phyloP scores from a whole-genome alignment of 1,140 invertebrate species.

The Trigoniulus corallinus region DNA sequence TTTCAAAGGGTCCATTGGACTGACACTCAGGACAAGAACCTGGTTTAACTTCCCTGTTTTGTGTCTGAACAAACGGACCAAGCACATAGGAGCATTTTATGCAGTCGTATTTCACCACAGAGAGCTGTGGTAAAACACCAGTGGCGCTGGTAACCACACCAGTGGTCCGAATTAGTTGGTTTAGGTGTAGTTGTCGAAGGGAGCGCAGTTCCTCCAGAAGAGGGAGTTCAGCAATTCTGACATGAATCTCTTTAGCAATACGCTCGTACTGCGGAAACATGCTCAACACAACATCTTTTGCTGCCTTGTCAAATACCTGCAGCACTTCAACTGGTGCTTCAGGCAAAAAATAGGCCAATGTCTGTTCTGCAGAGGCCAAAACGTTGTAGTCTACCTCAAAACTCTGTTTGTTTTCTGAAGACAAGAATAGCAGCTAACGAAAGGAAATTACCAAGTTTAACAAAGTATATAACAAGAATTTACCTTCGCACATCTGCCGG shows the following conservation, averaged over 20 bases:
- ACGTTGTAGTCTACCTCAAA: constrained; percentile 87
- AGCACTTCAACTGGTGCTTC: constrained; percentile 94
- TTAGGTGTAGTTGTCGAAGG: constrained; percentile 89
- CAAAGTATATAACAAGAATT: constrained; percentile 15
- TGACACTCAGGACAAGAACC: constrained; percentile 97
- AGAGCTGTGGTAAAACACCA: constrained; percentile 87
- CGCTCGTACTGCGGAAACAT: constrained; percentile 94
- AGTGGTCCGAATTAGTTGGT: constrained; percentile 73
- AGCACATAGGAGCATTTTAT: constrained; percentile 85
- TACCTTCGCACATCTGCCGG: constrained; percentile 79
- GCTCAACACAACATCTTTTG: constrained; percentile 79
- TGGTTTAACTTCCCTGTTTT: constrained; percentile 85
- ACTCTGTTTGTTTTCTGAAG: constrained; percentile 47
- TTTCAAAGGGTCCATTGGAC: constrained; percentile 76
- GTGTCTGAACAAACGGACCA: constrained; percentile 88
- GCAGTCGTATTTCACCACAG: constrained; percentile 94
- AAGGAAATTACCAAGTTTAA: constrained; percentile 12
- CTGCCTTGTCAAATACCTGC: constrained; percentile 76
- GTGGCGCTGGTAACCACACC: constrained; percentile 94
- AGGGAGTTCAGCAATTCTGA: constrained; percentile 85
- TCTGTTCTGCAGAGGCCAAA: constrained; percentile 74
- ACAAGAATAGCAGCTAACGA: constrained; percentile 2
- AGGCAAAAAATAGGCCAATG: constrained; percentile 89
- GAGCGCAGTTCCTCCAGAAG: constrained; percentile 90
- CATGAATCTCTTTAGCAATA: constrained; percentile 82